These are phyloP conservation scores for Turdus rufiventris DNA, from an alignment of 2,113 vertebrate species.

Conservation along the genomic window DNA sequence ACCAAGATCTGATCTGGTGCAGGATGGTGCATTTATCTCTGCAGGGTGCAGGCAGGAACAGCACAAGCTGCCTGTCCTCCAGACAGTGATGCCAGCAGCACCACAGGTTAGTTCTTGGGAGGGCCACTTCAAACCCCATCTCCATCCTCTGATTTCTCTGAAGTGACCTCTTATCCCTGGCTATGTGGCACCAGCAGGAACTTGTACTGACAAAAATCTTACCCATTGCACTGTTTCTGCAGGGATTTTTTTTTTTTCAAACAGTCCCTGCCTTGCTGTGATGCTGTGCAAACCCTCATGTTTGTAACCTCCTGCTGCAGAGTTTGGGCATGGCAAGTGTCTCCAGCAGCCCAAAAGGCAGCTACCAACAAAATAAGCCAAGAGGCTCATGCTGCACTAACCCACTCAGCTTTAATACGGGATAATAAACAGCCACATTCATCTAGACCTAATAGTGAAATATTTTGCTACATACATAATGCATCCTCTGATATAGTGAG, in stretches of 20 bases:
- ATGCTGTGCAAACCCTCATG: neutral
- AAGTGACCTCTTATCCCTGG: neutral
- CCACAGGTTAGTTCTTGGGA: neutral
- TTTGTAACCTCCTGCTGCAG: neutral
- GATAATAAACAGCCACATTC: neutral
- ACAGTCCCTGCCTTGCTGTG: neutral
- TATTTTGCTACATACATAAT: neutral
- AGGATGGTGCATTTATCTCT: neutral
- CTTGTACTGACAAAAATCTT: neutral
- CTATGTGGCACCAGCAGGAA: neutral
- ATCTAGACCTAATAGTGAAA: neutral
- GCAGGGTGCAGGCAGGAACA: neutral
- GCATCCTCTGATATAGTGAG: neutral
- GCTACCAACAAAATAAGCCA: neutral
- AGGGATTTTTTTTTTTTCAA: neutral
- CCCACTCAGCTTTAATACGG: neutral
- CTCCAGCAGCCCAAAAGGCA: neutral
- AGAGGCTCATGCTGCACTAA: neutral
- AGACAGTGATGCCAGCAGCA: neutral
- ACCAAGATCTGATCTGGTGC: neutral
- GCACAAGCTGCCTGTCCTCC: neutral
- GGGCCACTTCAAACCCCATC: neutral
- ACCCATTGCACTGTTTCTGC: neutral
- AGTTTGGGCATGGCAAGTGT: neutral
- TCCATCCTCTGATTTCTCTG: neutral